Conservation (phyloP, 2,797 vertebrate genomes). For the Poeciliopsis infans region DNA sequence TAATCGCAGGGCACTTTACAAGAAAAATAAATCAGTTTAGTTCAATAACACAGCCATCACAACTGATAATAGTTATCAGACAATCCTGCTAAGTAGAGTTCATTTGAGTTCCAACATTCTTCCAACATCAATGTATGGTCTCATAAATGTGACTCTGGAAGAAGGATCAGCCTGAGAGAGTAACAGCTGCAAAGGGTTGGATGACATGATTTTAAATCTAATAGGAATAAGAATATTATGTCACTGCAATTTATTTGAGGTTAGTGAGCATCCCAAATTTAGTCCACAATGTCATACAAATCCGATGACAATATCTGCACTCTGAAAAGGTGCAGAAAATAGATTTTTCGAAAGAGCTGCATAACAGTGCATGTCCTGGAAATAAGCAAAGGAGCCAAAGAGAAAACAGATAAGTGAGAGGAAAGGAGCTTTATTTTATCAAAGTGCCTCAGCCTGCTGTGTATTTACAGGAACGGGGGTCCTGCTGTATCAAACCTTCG, state of each 20-base stretch:
- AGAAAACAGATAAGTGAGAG: slow-evolving; percentile 26
- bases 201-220: not conserved
- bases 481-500: slow-evolving; percentile 45
- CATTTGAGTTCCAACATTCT: not conserved
- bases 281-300: not conserved
- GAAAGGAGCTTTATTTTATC: slow-evolving; percentile 57
- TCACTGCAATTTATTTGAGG: not conserved
- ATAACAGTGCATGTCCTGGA: not conserved
- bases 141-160: not conserved
- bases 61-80: not conserved
- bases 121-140: not conserved
- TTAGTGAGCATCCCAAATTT: not conserved
- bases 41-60: not conserved
- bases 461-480: slow-evolving; percentile 15
- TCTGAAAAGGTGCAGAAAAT: not conserved
- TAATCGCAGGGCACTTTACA: not conserved
- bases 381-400: not conserved
- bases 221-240: not conserved
- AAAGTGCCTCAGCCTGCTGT: slow-evolving; percentile 41
- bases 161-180: not conserved
- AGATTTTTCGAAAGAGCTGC: not conserved
- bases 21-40: not conserved
- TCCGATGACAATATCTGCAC: not conserved
- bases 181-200: not conserved
- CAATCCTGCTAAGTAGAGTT: not conserved